Evolutionary conservation across 2,888 invertebrate genomes (phyloP), one percentile per base, ranked within the genome.

Genomic region (Apodemia zela): DNA sequence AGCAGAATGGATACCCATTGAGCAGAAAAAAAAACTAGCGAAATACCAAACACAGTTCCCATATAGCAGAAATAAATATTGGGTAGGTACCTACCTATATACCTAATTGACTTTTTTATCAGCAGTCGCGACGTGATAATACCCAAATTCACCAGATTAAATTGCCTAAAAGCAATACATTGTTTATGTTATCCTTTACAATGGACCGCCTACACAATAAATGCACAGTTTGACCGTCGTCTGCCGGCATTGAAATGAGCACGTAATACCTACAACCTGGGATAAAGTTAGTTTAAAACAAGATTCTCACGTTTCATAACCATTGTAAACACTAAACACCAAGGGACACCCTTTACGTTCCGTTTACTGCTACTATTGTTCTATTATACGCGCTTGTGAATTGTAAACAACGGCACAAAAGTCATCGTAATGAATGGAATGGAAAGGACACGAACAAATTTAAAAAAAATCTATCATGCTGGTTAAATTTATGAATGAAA

Each of bases 301-400:
- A 84, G 81, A 82, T 88, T 90, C 90, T 90, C 90, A 90, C 90
- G 90, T 89, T 83, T 80, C 75, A 76, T 78, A 74, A 78, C 81
- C 76, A 84, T 87, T 85, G 87, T 89, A 85, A 86, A 88, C 78
- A 84, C 76, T 77, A 80, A 75, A 78, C 78, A 73, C 72, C 70
- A 71, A 75, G 79, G 79, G 85, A 82, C 79, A 78, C 78, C 79
- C 79, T 84, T 85, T 85, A 84, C 84, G 82, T 81, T 80, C 82
- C 85, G 86, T 88, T 86, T 82, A 80, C 85, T 77, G 75, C 80
- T 68, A 69, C 79, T 76, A 85, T 89, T 88, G 86, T 88, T 87
- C 85, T 84, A 80, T 83, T 81, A 77, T 76, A 80, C 78, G 80
- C 78, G 57, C 29, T 85, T 85, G 85, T 82, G 82, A 84, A 85